Evolutionary conservation across 2,888 invertebrate genomes (phyloP).

Genomic region (Helleia helle): DNA sequence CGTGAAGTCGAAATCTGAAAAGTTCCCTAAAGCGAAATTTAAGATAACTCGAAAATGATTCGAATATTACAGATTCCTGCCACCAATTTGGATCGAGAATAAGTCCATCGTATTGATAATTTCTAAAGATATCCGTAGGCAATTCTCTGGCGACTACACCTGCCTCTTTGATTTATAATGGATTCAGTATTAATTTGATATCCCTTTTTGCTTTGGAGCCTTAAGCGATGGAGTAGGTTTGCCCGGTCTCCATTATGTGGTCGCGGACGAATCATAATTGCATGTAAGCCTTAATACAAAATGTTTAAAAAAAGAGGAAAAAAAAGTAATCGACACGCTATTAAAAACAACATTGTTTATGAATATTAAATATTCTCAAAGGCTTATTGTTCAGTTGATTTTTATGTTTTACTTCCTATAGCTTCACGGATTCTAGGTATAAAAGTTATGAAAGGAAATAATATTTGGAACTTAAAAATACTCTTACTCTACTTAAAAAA

Average conservation of each 20-base stretch:
- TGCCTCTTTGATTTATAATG: constrained; percentile 74
- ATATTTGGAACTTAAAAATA: no score
- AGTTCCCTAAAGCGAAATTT: constrained; percentile 16
- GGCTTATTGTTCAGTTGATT: no score
- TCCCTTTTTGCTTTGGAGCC: constrained; percentile 69
- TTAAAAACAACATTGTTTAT: constrained; percentile 4
- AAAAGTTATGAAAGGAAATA: no score
- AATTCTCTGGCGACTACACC: constrained; percentile 62
- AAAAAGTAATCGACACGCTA: not conserved
- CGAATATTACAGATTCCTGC: constrained; percentile 43
- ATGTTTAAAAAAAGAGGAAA: constrained; percentile 33
- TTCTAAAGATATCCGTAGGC: constrained; percentile 67
- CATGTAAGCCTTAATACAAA: constrained; percentile 61
- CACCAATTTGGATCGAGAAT: constrained; percentile 28
- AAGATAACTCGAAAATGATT: constrained; percentile 28
- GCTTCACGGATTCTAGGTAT: no score
- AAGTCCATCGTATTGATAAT: constrained; percentile 45
- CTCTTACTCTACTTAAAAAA: no score
- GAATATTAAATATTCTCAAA: not conserved
- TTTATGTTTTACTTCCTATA: no score
- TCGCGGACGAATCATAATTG: constrained; percentile 67
- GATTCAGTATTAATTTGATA: constrained; percentile 74
- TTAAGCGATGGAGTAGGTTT: constrained; percentile 61
- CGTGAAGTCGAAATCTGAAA: not conserved
- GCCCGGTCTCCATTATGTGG: constrained; percentile 62